Evolutionary conservation across 2,113 vertebrate species (phyloP).

Genomic region (Pan paniscus): DNA sequence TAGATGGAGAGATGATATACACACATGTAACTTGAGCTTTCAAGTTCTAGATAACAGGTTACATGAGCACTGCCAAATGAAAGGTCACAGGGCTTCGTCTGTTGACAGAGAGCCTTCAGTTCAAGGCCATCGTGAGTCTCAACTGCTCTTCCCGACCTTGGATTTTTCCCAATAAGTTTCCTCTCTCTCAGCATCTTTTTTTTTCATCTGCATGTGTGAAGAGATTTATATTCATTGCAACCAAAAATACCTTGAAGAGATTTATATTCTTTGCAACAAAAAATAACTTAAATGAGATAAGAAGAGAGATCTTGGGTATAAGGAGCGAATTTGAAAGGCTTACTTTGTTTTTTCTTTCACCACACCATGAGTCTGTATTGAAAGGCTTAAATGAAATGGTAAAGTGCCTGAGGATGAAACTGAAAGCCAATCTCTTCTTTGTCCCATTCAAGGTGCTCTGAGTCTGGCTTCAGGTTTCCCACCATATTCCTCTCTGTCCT

Average conservation of each 20-base stretch:
- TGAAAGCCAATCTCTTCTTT: background rate
- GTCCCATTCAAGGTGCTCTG: background rate
- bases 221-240: constrained; percentile 34
- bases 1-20: background rate
- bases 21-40: background rate
- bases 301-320: background rate
- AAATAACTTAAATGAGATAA: background rate
- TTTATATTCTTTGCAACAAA: background rate
- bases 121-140: background rate
- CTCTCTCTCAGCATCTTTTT: background rate
- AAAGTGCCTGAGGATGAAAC: background rate
- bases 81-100: background rate
- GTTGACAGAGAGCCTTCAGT: background rate
- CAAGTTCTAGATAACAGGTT: background rate
- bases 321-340: background rate
- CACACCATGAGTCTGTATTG: too few species aligned
- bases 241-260: background rate
- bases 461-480: background rate
- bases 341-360: background rate
- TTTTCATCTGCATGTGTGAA: background rate
- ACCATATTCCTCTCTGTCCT: background rate
- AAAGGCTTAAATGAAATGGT: background rate
- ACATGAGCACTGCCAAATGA: background rate
- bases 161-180: background rate
- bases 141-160: background rate